These are phyloP conservation scores for Coleophora flavipennella DNA, from an alignment of 2,888 invertebrate species.

Conservation along the genomic window DNA sequence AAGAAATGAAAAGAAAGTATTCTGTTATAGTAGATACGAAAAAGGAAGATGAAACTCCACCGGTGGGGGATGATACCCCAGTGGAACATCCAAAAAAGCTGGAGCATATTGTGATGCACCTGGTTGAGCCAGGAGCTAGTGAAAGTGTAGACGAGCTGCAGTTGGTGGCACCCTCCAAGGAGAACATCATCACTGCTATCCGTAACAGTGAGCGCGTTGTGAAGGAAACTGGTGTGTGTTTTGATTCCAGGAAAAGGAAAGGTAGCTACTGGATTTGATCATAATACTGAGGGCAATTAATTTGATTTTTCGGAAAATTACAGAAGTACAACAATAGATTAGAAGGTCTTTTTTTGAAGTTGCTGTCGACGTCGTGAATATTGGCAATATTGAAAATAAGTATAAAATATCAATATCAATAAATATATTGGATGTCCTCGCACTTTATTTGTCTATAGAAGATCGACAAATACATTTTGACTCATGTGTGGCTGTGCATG, in stretches of 20 bases:
- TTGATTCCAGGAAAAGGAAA: conserved; percentile 57
- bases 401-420: no score
- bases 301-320: no score
- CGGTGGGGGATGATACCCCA: conserved; percentile 45
- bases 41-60: conserved; percentile 39
- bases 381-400: no score
- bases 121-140: conserved; percentile 57
- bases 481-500: no score
- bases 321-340: no score
- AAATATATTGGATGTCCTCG: no score
- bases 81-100: conserved; percentile 81
- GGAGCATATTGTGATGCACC: conserved; percentile 80
- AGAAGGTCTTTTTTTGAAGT: no score
- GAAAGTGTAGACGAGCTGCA: conserved; percentile 51
- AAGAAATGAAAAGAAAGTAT: conserved; percentile 86
- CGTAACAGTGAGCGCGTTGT: conserved; percentile 62
- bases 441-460: no score
- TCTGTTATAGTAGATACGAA: conserved; percentile 77
- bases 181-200: conserved; percentile 61
- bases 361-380: no score
- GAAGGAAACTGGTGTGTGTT: conserved; percentile 54
- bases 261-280: no score
- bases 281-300: no score
- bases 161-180: conserved; percentile 57
- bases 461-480: no score